Percentiles rank a stretch among this genome's conserved stretches.
Evolutionary conservation across 2,797 vertebrate species (phyloP).

Genomic region (Toxotes lorentzi): DNA sequence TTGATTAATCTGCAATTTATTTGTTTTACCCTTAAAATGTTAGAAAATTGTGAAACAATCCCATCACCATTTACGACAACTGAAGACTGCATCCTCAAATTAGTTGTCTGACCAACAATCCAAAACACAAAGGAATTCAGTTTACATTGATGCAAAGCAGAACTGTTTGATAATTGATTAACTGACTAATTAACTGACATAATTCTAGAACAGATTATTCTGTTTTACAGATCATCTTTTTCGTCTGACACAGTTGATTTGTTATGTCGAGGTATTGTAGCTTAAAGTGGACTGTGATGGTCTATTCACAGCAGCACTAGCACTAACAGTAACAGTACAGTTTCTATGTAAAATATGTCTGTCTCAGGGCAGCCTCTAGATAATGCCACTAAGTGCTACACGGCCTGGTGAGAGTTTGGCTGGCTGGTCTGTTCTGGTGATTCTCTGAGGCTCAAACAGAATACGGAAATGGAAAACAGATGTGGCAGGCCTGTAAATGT

Average conservation of each 20-base stretch:
- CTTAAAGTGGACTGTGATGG: background rate
- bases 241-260: background rate
- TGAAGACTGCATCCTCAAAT: background rate
- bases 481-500: slow-evolving; percentile 53
- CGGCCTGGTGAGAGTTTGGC: background rate
- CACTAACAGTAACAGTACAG: background rate
- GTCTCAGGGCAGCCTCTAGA: background rate
- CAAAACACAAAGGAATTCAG: background rate
- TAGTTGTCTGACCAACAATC: background rate
- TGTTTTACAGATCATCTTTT: background rate
- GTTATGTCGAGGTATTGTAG: background rate
- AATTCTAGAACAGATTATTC: background rate
- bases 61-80: background rate
- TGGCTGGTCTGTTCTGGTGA: background rate
- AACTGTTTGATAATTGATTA: background rate
- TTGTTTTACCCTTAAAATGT: background rate
- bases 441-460: slow-evolving; percentile 24
- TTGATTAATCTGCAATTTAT: too few relatives aligned
- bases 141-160: background rate
- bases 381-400: background rate
- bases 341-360: background rate
- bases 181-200: background rate
- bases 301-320: background rate
- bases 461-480: slow-evolving; percentile 69
- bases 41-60: background rate